These are phyloP conservation scores for Caenorhabditis macrosperma DNA, from an alignment of 2,888 invertebrate species.

Conservation along the genomic window DNA sequence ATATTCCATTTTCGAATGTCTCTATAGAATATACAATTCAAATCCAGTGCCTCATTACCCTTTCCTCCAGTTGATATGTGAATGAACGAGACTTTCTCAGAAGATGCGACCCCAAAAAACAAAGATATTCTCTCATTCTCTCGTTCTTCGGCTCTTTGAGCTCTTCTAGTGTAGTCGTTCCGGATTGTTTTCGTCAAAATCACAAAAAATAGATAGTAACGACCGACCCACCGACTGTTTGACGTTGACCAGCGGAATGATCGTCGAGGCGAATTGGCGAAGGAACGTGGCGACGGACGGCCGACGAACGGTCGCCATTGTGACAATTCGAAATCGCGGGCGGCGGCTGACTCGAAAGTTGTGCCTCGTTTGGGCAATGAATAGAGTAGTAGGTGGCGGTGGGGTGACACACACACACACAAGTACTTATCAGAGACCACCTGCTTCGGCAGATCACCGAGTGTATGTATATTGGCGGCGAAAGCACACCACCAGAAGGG, in stretches of 20 bases:
- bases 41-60: no score
- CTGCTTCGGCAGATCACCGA: slow-evolving; percentile 9
- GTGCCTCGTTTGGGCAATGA: slow-evolving; percentile 27
- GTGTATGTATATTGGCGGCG: no score
- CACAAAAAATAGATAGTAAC: no score
- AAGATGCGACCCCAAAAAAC: no score
- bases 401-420: background rate
- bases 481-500: no score
- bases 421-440: slow-evolving; percentile 45
- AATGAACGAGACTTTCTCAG: no score
- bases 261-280: slow-evolving; percentile 54
- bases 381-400: slow-evolving; percentile 29
- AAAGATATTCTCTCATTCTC: background rate
- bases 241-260: slow-evolving; percentile 53
- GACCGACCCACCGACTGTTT: slow-evolving; percentile 43
- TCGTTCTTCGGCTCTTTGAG: background rate
- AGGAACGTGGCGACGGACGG: slow-evolving; percentile 53
- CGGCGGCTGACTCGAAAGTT: background rate
- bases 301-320: slow-evolving; percentile 37
- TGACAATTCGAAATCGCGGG: background rate
- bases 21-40: no score
- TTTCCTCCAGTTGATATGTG: background rate
- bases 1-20: no score
- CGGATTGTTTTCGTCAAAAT: no score
- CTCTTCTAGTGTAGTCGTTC: background rate